Conservation (phyloP, 2,113 vertebrate genomes). For the Triplophysa rosa region DNA sequence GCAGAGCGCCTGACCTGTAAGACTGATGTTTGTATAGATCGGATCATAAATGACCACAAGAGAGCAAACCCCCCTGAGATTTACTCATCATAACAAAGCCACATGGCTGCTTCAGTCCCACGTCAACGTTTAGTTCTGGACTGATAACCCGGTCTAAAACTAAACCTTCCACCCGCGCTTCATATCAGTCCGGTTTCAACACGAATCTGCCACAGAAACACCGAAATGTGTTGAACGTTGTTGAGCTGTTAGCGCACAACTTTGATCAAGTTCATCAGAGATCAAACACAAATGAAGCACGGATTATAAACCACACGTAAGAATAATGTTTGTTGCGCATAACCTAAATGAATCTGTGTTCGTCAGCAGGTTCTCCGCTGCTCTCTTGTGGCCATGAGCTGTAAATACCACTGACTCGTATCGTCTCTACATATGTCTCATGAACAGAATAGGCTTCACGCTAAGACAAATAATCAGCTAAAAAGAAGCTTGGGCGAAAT, state of each 20-base stretch:
- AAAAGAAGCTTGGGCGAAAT: slow-evolving; percentile 68
- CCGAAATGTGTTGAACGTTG: too few species aligned
- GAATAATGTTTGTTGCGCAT: too few species aligned
- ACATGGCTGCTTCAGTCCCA: slow-evolving; percentile 4
- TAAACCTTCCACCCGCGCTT: not conserved
- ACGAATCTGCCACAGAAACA: too few species aligned
- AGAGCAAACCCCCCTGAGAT: slow-evolving; percentile 58
- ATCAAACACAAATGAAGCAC: too few species aligned
- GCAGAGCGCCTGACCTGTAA: slow-evolving; percentile 59
- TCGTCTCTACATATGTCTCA: slow-evolving; percentile 68
- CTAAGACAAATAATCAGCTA: slow-evolving; percentile 65
- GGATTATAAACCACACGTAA: too few species aligned
- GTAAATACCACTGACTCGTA: slow-evolving; percentile 60
- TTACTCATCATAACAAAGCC: slow-evolving; percentile 20
- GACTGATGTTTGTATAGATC: slow-evolving; percentile 67
- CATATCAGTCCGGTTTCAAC: not conserved
- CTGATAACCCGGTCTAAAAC: too few species aligned
- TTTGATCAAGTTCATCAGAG: too few species aligned
- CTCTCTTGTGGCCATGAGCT: slow-evolving; percentile 73
- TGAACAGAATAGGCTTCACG: slow-evolving; percentile 65
- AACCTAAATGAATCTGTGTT: too few species aligned
- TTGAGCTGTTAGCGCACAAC: too few species aligned
- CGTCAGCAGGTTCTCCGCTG: slow-evolving; percentile 45
- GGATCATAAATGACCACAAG: slow-evolving; percentile 73
- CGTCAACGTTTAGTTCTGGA: not conserved